A percentile compares a stretch with the other conserved stretches of the same genome.
These are phyloP conservation scores for Gymnocypris eckloni DNA, from an alignment of 2,797 vertebrate species.

Conservation along the genomic window DNA sequence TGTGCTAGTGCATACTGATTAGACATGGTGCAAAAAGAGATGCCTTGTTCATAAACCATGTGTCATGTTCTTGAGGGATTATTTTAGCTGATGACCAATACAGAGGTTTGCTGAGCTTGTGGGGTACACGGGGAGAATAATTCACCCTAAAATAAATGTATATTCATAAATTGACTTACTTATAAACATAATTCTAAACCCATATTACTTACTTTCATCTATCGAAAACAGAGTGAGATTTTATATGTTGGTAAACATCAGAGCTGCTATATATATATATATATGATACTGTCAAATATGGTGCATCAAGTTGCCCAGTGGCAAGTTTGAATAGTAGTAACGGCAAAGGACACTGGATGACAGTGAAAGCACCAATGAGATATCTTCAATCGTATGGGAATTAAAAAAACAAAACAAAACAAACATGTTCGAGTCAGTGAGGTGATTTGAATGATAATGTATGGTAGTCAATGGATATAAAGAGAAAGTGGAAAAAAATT, in stretches of 20 bases:
- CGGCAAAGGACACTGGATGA: too few relatives aligned
- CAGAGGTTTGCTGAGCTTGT: neutral
- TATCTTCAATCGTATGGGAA: neutral
- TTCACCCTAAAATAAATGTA: neutral
- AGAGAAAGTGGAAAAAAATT: neutral
- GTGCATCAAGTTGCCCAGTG: neutral
- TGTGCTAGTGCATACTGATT: slow-evolving; percentile 34
- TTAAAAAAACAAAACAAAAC: neutral
- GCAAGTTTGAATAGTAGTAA: neutral
- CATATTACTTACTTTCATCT: neutral
- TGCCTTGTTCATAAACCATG: slow-evolving; percentile 2
- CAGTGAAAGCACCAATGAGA: neutral
- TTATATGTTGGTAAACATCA: neutral
- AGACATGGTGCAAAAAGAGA: slow-evolving; percentile 13
- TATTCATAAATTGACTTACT: neutral
- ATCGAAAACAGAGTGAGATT: neutral
- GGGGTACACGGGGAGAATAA: neutral
- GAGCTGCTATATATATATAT: neutral
- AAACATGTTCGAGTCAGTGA: neutral
- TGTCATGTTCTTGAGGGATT: neutral
- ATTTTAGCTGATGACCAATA: slow-evolving; percentile 16
- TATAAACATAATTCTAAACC: neutral
- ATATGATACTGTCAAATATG: neutral
- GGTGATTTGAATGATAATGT: neutral
- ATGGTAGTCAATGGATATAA: neutral